Evolutionary conservation across 1,140 invertebrate species (phyloP), one percentile per base, ranked within the genome.

Genomic region (Hycleus cichorii): DNA sequence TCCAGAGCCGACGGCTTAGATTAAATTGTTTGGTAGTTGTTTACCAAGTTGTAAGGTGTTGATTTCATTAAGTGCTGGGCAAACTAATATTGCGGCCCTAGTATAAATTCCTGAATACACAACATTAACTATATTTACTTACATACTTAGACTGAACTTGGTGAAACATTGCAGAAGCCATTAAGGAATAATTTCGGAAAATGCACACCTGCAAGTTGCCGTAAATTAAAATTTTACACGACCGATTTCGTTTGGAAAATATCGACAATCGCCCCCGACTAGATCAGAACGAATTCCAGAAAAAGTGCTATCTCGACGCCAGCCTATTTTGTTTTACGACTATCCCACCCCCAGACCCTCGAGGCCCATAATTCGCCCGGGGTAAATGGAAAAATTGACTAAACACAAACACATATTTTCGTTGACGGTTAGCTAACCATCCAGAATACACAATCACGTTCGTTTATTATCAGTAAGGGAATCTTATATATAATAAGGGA

Each of bases 11-110:
- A 45, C 39, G 51, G 51, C 44, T 53, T 45, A 55, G 52, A 55
- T 55, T 55, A 55, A 47, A 55, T 55, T 59, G 58, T 47, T 59
- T 45, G 39, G 47, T 47, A 47, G 38, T 49, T 53, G 57, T 49
- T 59, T 53, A 39, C 46, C 3, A 40, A 60, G 52, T 54, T 48
- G 54, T 55, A 61, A 59, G 57, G 62, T 64, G 64, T 66, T 66
- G 64, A 66, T 66, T 66, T 61, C 64, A 64, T 66, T 66, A 66
- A 64, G 64, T 64, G 64, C 62, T 62, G 61, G 57, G 60, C 58
- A 66, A 66, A 66, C 64, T 66, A 66, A 66, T 66, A 66, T 50
- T 51, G 61, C 54, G 46, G 57, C 50, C 32, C 55, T 56, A 44
- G 59, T 57, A 62, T 66, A 61, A 62, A 64, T 66, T 66, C 60